Conservation (phyloP, 2,113 vertebrate genomes). For the Aldabrachelys gigantea region DNA sequence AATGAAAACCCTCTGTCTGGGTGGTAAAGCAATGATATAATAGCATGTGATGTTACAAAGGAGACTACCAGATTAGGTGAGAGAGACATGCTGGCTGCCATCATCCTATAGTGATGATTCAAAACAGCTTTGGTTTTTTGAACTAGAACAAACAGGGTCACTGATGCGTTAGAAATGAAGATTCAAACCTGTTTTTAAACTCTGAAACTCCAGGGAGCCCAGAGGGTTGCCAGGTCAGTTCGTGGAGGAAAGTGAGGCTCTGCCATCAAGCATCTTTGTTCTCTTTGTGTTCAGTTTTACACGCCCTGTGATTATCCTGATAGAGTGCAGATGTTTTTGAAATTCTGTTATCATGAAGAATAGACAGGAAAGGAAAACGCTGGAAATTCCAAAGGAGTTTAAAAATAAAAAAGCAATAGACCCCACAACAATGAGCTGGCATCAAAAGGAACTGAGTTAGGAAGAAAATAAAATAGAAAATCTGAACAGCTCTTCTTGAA, state of each 20-base stretch:
- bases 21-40: accelerated
- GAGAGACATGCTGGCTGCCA: not conserved
- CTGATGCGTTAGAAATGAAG: not conserved
- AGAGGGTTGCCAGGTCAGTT: conserved; percentile 30
- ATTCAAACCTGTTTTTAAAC: conserved; percentile 29
- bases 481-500: not conserved
- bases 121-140: not conserved
- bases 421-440: accelerated
- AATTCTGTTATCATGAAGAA: conserved; percentile 3
- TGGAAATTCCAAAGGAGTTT: not conserved
- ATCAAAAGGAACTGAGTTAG: not conserved
- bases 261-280: conserved; percentile 35
- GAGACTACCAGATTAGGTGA: not conserved
- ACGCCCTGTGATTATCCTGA: conserved; percentile 40
- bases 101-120: not conserved
- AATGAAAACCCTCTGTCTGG: not conserved
- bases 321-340: conserved; percentile 59
- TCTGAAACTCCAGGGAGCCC: not conserved
- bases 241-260: not conserved
- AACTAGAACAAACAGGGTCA: not conserved
- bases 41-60: not conserved
- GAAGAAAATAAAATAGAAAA: not conserved
- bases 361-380: conserved; percentile 26
- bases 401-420: not conserved
- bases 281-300: conserved; percentile 50